phyloP scores from a whole-genome alignment of 2,113 vertebrate genomes.

The Tauraco erythrolophus region DNA sequence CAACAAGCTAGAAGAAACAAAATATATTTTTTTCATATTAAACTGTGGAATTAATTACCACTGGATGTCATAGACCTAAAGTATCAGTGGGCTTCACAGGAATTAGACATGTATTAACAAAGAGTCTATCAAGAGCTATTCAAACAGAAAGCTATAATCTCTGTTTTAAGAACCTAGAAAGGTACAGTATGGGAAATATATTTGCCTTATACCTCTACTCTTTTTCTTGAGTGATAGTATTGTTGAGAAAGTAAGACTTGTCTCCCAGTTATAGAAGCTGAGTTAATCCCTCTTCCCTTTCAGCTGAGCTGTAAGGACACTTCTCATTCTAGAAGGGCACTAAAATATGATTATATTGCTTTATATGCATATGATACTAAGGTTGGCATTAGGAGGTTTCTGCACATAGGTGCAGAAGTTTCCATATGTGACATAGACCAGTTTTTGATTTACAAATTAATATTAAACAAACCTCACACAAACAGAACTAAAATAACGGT shows the following conservation, averaged over 20 bases:
- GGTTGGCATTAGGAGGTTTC: background rate
- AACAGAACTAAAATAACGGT: background rate
- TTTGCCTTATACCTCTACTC: background rate
- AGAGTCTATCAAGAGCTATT: background rate
- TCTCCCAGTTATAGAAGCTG: background rate
- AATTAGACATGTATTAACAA: background rate
- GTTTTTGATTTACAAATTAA: rapidly evolving
- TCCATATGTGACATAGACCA: background rate
- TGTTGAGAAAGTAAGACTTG: background rate
- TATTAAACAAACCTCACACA: background rate
- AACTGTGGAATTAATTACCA: background rate
- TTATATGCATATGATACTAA: background rate
- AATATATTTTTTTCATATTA: background rate
- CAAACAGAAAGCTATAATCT: background rate
- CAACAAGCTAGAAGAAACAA: background rate
- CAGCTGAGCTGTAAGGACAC: background rate
- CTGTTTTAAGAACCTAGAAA: background rate
- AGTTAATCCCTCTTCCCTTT: background rate
- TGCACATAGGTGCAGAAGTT: background rate
- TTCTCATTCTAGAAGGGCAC: background rate
- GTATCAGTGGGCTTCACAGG: background rate
- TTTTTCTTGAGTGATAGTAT: background rate
- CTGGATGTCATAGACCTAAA: background rate
- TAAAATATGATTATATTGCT: background rate
- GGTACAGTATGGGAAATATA: background rate